These are phyloP conservation scores for Eleginops maclovinus DNA, from an alignment of 2,113 vertebrate species.

Conservation along the genomic window DNA sequence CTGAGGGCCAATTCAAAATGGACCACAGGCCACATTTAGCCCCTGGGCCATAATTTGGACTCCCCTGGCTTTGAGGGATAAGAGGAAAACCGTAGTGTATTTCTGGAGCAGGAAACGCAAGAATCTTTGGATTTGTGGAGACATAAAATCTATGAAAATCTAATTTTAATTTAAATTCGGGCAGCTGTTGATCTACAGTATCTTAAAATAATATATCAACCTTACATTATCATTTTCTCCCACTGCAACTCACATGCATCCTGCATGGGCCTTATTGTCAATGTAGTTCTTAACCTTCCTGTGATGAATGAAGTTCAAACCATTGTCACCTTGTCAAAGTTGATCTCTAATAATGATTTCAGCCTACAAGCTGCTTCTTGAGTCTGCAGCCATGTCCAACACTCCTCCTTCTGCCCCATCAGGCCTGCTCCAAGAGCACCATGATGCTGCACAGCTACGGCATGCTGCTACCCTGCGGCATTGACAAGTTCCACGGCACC, in stretches of 20 bases:
- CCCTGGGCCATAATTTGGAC: too few relatives aligned
- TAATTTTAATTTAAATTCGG: not conserved
- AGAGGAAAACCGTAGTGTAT: not conserved
- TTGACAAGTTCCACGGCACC: conserved; percentile 93
- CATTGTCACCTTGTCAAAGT: conserved; percentile 21
- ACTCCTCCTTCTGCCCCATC: not conserved
- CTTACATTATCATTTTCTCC: not conserved
- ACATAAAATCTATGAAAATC: not conserved
- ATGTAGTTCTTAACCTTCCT: not conserved
- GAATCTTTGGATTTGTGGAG: not conserved
- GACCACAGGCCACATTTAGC: too few relatives aligned
- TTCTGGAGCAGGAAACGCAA: not conserved
- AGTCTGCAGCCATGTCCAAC: not conserved
- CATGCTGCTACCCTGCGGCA: conserved; percentile 95
- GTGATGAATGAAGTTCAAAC: conserved; percentile 20
- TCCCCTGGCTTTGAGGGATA: too few relatives aligned
- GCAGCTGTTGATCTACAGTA: not conserved
- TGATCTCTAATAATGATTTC: not conserved
- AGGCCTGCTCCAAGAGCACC: conserved; percentile 91
- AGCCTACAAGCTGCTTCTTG: not conserved
- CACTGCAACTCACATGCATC: not conserved
- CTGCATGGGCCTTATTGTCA: not conserved
- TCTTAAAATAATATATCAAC: not conserved
- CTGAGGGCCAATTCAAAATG: too few relatives aligned
- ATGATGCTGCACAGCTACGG: conserved; percentile 93